Evolutionary conservation across 2,113 vertebrate genomes (phyloP), one percentile per base, ranked within the genome.

Genomic region (Rattus rattus): DNA sequence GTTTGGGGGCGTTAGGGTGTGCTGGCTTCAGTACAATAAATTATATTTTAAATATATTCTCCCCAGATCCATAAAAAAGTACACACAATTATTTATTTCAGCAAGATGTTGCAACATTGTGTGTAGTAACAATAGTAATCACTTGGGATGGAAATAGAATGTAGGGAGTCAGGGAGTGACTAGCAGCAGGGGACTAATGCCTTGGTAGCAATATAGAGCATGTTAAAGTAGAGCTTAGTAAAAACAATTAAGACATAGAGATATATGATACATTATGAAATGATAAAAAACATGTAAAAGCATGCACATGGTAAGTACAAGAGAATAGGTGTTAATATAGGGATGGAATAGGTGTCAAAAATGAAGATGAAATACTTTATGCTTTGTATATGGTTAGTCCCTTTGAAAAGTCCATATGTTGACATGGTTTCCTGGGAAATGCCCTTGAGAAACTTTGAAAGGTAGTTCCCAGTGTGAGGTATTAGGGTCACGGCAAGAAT

Each of bases 31-130:
- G 65, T 36, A 91, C 33, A 70, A 2, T n/a, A 75, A 94, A 30
- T 96, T 75, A 30, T 33, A 69, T n/a, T 13, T n/a, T 19, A 56
- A 65, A 77, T 70, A 93, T 17, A 84, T 89, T 95, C 69, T 89
- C 81, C 24, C 75, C 17, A 19, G 7, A 12, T n/a, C n/a, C 19
- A 16, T 69, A 83, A 70, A 96, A 88, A 6, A 1, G 5, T 61
- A 2, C 36, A 89, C 11, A 61, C 33, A 13, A 22, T 49, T 59
- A 26, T 52, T 92, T 24, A 77, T 24, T 88, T 54, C 24, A 92
- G 14, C 56, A 76, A 52, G 26, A 12, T 59, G 4, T 8, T 83
- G 20, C 28, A 22, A 12, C n/a, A 70, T 88, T 92, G 4, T 83
- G 19, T 76, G 5, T 47, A 79, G 70, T 22, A 87, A 36, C 22